Evolutionary conservation across 1,140 invertebrate species (phyloP), one percentile per base, ranked within the genome.

Genomic region (Pseudomyrmex concolor): DNA sequence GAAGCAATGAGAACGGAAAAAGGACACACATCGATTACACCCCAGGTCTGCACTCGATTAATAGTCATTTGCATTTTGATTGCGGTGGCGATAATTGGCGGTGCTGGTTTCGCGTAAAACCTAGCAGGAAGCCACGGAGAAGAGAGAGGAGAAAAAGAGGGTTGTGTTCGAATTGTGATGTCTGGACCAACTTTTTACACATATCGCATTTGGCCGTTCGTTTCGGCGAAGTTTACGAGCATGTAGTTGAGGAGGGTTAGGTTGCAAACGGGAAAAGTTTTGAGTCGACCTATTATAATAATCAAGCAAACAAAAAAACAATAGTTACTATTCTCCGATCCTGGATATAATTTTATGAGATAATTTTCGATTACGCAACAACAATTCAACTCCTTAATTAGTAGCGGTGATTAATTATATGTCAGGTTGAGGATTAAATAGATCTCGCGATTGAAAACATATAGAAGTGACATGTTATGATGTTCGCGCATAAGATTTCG

Each of bases 61-160:
- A 86, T 81, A 78, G 72, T 87, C 83, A 88, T 86, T 90, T 86
- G 80, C 88, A 90, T 90, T 84, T 88, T 84, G 78, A 90, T 90
- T 83, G 83, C 76, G 59, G 50, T 55, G 54, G 63, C 59, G 77
- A 84, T 88, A 88, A 88, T 88, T 81, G 85, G 74, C 64, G 70
- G 63, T 84, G 80, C 72, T 70, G 70, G 55, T 80, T 87, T 87
- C 73, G 25, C 82, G 74, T 74, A 64, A 86, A 73, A 45, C 54
- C 12, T 19, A 34, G 34, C 59, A 43, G 45, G 59, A 81, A 83
- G 70, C 60, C 45, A 60, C 3, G 48, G 3, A 34, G 34, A 34
- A 34, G 0, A 7, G 34, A 34, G 5, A 5, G 71, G 55, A 15
- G 48, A 19, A 45, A 66, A 50, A 57, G 48, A 13, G 54, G 34